Evolutionary conservation across 2,888 invertebrate genomes (phyloP), one percentile per base, ranked within the genome.

Genomic region (Melanophora roralis): DNA sequence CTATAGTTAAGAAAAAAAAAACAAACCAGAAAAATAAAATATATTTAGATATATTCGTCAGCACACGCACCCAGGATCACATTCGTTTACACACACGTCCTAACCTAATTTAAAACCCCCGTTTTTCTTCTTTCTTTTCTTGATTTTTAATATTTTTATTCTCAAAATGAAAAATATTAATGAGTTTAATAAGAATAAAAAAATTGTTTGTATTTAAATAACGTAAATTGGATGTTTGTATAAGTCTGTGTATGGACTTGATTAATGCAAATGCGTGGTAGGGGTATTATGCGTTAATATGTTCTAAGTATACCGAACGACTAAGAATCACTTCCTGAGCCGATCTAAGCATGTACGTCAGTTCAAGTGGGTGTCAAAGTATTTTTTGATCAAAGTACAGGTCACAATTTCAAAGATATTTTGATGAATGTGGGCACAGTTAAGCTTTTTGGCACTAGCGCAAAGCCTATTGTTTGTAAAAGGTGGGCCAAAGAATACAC

Each of bases 121-220:
- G 19, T 21, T 23, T 34, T 21, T 43, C 49, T 45, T 49, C 36
- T 5, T 47, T 55, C 11, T 12, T 47, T 9, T 43, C 36, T 27
- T 27, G 27, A 3, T 27, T 27, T 6, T 27, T 27, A 6, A 8
- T 16, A 47, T 40, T n/a, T 38, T 49, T 59, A n/a, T 43, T 59
- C 21, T 16, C 16, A 49, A 69, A 9, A 71, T 71, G 40, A 19
- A 40, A 60, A 71, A 71, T 43, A 43, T 71, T 71, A 53, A 60
- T 60, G 40, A 57, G 38, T 68, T 68, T 67, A 14, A 60, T 51
- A 43, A 12, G 40, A 68, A 45, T 27, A 19, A 55, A 9, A 12
- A 11, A 0, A 36, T 69, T 23, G 14, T 40, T 21, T 57, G 9
- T 21, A 14, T 12, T 45, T 36, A 43, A 32, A 68, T 51, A 1